Conservation (phyloP, 2,113 vertebrate genomes). For the Asarcornis scutulata region DNA sequence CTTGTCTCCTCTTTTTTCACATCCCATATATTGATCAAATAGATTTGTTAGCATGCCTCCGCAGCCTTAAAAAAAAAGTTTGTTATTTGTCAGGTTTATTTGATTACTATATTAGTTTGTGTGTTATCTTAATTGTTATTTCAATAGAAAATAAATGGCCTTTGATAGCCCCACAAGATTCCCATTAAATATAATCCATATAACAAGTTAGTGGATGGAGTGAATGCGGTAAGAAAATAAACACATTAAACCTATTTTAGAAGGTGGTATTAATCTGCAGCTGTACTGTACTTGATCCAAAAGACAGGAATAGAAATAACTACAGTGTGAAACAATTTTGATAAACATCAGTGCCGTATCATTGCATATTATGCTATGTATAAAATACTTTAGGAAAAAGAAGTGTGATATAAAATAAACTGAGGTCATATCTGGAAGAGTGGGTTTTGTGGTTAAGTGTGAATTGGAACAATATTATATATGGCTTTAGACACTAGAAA, state of each 20-base stretch:
- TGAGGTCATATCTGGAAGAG: conserved; percentile 54
- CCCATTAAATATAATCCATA: conserved; percentile 59
- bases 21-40: conserved; percentile 82
- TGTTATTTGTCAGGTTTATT: conserved; percentile 72
- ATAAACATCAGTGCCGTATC: conserved; percentile 66
- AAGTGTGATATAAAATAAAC: conserved; percentile 47
- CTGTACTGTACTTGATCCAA: conserved; percentile 11
- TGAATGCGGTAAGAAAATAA: conserved; percentile 47
- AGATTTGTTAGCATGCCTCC: conserved; percentile 75
- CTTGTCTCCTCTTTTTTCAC: conserved; percentile 78
- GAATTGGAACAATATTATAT: conserved; percentile 27
- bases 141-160: conserved; percentile 70
- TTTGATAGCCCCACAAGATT: conserved; percentile 62
- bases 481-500: neutral
- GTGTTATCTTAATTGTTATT: conserved; percentile 76
- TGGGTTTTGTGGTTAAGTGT: conserved; percentile 37
- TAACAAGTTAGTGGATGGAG: conserved; percentile 24
- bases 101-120: conserved; percentile 68
- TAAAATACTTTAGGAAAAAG: conserved; percentile 56
- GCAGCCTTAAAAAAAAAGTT: conserved; percentile 65
- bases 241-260: conserved; percentile 38
- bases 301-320: conserved; percentile 24
- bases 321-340: conserved; percentile 57
- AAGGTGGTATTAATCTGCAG: conserved; percentile 33
- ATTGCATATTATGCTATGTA: conserved; percentile 58